Evolutionary conservation across 1,140 invertebrate genomes (phyloP), one percentile per base, ranked within the genome.

Genomic region (Zophobas atratus): DNA sequence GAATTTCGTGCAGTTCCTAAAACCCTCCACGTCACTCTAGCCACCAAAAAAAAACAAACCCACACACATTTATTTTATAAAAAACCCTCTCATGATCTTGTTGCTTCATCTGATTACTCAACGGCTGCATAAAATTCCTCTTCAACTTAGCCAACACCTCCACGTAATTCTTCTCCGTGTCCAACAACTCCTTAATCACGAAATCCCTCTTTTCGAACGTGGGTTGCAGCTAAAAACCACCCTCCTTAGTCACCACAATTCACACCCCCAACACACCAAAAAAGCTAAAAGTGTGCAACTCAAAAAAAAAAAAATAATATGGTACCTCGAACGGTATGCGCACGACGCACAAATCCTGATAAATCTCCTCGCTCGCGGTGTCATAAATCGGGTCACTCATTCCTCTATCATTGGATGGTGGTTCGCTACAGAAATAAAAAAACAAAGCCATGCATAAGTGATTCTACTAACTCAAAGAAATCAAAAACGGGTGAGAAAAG

Each of bases 141-240:
- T 94, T 92, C 49, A 99, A 91, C 88, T 96, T 98, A 82, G 92
- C 92, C 20, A 99, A 89, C 46, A 98, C 98, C 81, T 98, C 96
- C 32, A 98, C 93, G 86, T 99, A 99, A 88, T 99, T 99, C 78
- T 93, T 94, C 87, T 99, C 98, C 0, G 98, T 99, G 87, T 99
- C 97, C 6, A 99, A 91, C 1, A 99, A 88, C 87, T 99, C 98
- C 82, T 96, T 93, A 78, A 99, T 95, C 63, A 98, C 97, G 86
- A 97, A 97, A 87, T 99, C 97, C 76, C 97, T 89, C 87, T 98
- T 98, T 85, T 97, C 96, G 76, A 92, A 88, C 79, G 92, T 92
- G 78, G 90, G 88, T 36, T 80, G 76, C 70, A 80, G 80, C 80
- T 82, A 80, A 74, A 36, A 74, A 39, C 20, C 57, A 36, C 20